Evolutionary conservation across 2,888 invertebrate genomes (phyloP), one percentile per base, ranked within the genome.

Genomic region (Oscheius sp.): DNA sequence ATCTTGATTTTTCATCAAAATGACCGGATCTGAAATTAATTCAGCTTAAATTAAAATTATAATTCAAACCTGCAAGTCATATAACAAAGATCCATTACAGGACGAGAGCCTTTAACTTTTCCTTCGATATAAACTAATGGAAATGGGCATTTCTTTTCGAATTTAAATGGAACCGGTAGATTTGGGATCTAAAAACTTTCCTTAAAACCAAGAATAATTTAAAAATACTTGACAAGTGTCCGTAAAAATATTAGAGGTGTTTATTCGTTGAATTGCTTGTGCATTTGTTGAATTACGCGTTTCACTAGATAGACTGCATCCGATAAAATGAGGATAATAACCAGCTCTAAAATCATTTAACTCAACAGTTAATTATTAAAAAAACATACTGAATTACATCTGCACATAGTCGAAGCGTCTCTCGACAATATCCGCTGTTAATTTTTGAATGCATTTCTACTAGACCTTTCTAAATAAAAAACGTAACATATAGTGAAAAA

Each of bases 71-170:
- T 41, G 59, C 59, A 70, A 25, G 25, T 25, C 0, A 45, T 21
- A 59, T 46, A 70, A 56, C 69, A 70, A 1, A 23, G 55, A 21
- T 70, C 69, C 2, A 56, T 21, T 23, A 70, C 43, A 6, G 69
- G 69, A 25, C 25, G 35, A 16, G 59, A 58, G 41, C 35, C 69
- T 7, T 35, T 21, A 45, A 58, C 21, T 2, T 21, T 9, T 18
- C 27, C 69, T 12, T 70, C 46, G 25, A 27, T 3, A 18, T 29
- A 56, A 16, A 70, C 69, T 27, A 70, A 35, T 1, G 69, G 69
- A 18, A 43, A n/a, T 3, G 59, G 58, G 29, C 69, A 70, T 18
- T 43, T 56, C 27, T 21, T n/a, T 23, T 16, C 18, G 35, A 70
- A 70, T 25, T n/a, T 21, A 46, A 56, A 58, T 3, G 45, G 25